Conservation (phyloP, 2,113 vertebrate genomes). For the Perca schrenkii region DNA sequence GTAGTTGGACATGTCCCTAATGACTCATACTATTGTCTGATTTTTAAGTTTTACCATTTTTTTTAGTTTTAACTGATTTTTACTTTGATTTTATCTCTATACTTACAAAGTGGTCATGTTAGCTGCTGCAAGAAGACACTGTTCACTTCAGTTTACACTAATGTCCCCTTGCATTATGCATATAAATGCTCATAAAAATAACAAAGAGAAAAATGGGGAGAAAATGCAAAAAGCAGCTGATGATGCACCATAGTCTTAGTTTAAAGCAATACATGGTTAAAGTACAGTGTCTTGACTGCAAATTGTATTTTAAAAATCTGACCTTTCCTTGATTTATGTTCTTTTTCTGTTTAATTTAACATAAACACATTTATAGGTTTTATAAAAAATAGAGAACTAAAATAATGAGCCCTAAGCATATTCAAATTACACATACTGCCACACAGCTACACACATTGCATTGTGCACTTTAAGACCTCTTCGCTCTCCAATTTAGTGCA, state of each 20-base stretch:
- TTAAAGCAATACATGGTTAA: neutral
- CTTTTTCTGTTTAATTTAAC: slow-evolving; percentile 17
- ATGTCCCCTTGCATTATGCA: too few relatives aligned
- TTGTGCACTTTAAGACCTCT: slow-evolving; percentile 70
- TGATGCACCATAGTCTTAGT: neutral
- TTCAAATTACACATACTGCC: slow-evolving; percentile 39
- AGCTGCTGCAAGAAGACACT: neutral
- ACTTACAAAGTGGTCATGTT: neutral
- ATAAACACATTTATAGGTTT: slow-evolving; percentile 38
- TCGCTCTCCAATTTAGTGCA: slow-evolving; percentile 66
- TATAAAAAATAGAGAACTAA: slow-evolving; percentile 14
- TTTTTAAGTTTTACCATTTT: neutral
- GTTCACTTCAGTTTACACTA: neutral
- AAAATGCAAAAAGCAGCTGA: neutral
- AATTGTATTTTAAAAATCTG: slow-evolving; percentile 11
- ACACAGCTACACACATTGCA: slow-evolving; percentile 21
- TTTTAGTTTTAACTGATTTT: neutral
- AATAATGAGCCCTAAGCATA: slow-evolving; percentile 47
- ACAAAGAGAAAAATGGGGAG: neutral
- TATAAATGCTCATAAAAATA: neutral
- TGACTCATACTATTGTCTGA: neutral
- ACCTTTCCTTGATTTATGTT: slow-evolving; percentile 1
- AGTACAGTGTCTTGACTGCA: neutral
- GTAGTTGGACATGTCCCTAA: neutral
- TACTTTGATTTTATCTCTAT: neutral